Evolutionary conservation across 2,888 invertebrate genomes (phyloP).

Genomic region (Drosophila anomelani): DNA sequence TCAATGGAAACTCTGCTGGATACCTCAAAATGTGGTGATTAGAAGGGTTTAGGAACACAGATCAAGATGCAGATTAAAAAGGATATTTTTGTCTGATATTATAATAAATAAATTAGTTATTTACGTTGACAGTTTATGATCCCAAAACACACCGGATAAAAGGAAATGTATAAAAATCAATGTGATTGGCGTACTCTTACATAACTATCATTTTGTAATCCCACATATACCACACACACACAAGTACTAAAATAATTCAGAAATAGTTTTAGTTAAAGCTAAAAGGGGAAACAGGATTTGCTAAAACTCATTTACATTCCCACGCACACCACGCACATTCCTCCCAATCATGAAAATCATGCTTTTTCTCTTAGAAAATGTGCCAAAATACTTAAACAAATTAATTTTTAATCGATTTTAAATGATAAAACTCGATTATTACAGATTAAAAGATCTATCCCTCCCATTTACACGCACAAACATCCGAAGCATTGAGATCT

Average conservation of each 20-base stretch:
- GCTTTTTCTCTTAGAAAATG: background rate
- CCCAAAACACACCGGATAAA: constrained; percentile 10
- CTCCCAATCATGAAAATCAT: constrained; percentile 10
- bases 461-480: constrained; percentile 19
- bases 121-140: background rate
- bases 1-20: no score
- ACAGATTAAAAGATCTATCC: background rate
- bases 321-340: constrained; percentile 36
- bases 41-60: no score
- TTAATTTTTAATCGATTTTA: background rate
- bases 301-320: constrained; percentile 36
- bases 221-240: constrained; percentile 60
- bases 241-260: constrained; percentile 64
- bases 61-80: no score
- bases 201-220: constrained; percentile 50
- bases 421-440: background rate
- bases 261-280: no score
- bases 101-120: background rate
- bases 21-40: no score
- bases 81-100: background rate
- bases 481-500: constrained; percentile 26
- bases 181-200: constrained; percentile 13
- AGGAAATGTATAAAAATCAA: background rate
- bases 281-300: constrained; percentile 17
- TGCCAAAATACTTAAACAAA: background rate